Percentiles rank a stretch among this genome's conserved stretches.
phyloP scores from a whole-genome alignment of 2,113 vertebrate species.

The Limanda limanda region DNA sequence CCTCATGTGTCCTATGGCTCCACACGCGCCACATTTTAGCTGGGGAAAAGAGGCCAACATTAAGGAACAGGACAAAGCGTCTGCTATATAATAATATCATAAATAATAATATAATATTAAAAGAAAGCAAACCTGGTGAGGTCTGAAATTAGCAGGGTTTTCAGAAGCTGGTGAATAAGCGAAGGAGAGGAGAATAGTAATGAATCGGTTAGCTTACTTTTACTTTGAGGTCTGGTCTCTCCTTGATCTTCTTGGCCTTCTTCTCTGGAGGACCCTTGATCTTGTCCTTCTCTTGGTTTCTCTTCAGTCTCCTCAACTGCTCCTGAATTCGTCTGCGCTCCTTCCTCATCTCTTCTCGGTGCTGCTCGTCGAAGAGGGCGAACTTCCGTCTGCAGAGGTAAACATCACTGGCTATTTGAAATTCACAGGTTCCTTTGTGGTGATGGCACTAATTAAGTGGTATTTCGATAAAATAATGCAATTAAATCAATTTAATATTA shows the following conservation, averaged over 20 bases:
- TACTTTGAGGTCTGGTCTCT: slow-evolving; percentile 98
- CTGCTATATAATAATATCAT: background rate
- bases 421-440: slow-evolving; percentile 1
- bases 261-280: slow-evolving; percentile 97
- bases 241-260: slow-evolving; percentile 97
- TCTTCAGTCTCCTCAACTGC: slow-evolving; percentile 92
- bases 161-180: slow-evolving; percentile 14
- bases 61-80: slow-evolving; percentile 60
- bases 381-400: slow-evolving; percentile 89
- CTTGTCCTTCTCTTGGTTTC: slow-evolving; percentile 97
- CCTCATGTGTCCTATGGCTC: slow-evolving; percentile 98
- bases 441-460: background rate
- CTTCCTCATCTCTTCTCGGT: slow-evolving; percentile 98
- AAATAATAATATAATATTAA: background rate
- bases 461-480: background rate
- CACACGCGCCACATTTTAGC: slow-evolving; percentile 98
- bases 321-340: slow-evolving; percentile 96
- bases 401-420: background rate
- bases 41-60: slow-evolving; percentile 72
- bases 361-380: slow-evolving; percentile 96
- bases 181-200: slow-evolving; percentile 41
- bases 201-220: slow-evolving; percentile 75
- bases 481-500: too few species aligned
- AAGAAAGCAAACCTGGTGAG: background rate
- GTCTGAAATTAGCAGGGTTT: background rate